These are phyloP conservation scores for Steinernema carpocapsae DNA, from an alignment of 2,888 invertebrate species.

Conservation along the genomic window DNA sequence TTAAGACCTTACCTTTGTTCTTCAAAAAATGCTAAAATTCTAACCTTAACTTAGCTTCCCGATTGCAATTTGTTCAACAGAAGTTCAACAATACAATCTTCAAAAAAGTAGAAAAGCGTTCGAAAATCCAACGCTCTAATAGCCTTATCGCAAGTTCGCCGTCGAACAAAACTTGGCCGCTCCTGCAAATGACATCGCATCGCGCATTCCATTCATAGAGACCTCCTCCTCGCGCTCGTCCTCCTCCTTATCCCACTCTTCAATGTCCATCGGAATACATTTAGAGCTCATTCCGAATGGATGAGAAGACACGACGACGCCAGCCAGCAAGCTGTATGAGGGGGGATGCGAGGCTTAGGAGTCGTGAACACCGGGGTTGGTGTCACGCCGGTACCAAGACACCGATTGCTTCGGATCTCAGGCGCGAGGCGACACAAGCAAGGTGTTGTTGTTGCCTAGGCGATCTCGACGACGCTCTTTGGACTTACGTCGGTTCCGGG, in stretches of 20 bases:
- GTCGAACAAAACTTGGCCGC: background rate
- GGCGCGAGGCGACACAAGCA: background rate
- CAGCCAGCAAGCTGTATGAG: too few relatives aligned
- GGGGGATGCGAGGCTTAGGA: background rate
- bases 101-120: too few relatives aligned
- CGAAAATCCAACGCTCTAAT: too few relatives aligned
- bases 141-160: background rate
- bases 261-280: constrained; percentile 25
- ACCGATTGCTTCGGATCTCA: background rate
- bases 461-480: background rate
- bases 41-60: too few relatives aligned
- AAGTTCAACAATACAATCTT: too few relatives aligned
- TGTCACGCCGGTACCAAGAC: background rate
- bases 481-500: constrained; percentile 14
- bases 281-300: constrained; percentile 12
- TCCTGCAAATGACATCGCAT: constrained; percentile 15
- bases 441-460: background rate
- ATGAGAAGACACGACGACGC: background rate
- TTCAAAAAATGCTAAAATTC: too few relatives aligned
- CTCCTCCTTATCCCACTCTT: too few relatives aligned
- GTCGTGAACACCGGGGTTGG: background rate
- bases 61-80: too few relatives aligned
- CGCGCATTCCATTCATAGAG: constrained; percentile 26
- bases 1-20: too few relatives aligned
- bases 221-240: too few relatives aligned